These are phyloP conservation scores for Rhynchotus rufescens DNA, from an alignment of 2,797 vertebrate species.

Conservation along the genomic window DNA sequence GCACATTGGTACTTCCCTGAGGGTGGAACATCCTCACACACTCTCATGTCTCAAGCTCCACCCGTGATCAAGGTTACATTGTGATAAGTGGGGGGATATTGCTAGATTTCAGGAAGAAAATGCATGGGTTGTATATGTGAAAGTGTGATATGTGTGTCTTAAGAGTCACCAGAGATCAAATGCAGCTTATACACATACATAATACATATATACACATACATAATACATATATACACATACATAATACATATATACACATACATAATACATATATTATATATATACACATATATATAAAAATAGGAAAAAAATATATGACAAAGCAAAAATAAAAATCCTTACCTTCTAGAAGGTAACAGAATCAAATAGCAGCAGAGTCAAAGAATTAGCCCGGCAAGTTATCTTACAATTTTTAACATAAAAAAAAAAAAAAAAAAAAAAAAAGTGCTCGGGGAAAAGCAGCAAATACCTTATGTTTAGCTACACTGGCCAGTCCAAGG, in stretches of 20 bases:
- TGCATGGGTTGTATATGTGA: accelerated
- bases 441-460: neutral
- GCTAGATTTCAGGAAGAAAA: neutral
- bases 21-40: neutral
- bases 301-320: neutral
- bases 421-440: neutral
- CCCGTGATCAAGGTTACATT: neutral
- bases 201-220: too few relatives aligned
- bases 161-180: neutral
- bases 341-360: neutral
- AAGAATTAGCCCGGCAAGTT: neutral
- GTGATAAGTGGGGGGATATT: neutral
- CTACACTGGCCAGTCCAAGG: neutral
- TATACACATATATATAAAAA: neutral
- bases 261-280: neutral
- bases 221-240: neutral
- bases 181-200: neutral
- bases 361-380: neutral
- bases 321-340: neutral
- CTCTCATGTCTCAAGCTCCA: neutral
- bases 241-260: neutral
- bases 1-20: neutral
- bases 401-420: neutral
- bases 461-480: neutral
- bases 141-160: neutral